Percentiles rank a stretch among this genome's conserved stretches.
Conservation (phyloP, 2,113 vertebrate genomes). For the Crotalus tigris region DNA sequence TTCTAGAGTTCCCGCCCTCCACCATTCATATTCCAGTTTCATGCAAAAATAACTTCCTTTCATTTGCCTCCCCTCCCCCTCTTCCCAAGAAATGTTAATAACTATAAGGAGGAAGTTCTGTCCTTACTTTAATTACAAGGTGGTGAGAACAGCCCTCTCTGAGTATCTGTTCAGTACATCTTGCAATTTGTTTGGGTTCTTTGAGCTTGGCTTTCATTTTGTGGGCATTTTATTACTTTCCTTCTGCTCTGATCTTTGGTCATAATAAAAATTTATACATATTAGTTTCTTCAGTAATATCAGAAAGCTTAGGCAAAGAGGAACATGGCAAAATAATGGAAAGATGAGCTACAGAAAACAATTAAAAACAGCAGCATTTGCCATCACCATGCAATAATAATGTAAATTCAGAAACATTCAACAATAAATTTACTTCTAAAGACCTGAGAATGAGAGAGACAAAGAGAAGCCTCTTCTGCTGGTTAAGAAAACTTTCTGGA, state of each 20-base stretch:
- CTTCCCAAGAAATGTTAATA: neutral
- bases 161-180: neutral
- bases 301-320: neutral
- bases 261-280: neutral
- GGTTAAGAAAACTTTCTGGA: neutral
- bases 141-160: neutral
- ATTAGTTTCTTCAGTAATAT: neutral
- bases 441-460: neutral
- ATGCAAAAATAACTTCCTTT: neutral
- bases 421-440: neutral
- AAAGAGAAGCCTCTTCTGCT: neutral
- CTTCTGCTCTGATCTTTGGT: neutral
- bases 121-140: neutral
- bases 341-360: neutral
- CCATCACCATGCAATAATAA: neutral
- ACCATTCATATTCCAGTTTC: neutral
- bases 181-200: neutral
- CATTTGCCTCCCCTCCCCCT: neutral
- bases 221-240: neutral
- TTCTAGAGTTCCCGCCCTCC: neutral
- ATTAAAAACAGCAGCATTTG: neutral
- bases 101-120: neutral
- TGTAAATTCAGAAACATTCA: neutral
- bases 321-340: neutral
- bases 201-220: neutral